phyloP scores from a whole-genome alignment of 92 coral and sea anemone genomes.

The Ricordea florida region DNA sequence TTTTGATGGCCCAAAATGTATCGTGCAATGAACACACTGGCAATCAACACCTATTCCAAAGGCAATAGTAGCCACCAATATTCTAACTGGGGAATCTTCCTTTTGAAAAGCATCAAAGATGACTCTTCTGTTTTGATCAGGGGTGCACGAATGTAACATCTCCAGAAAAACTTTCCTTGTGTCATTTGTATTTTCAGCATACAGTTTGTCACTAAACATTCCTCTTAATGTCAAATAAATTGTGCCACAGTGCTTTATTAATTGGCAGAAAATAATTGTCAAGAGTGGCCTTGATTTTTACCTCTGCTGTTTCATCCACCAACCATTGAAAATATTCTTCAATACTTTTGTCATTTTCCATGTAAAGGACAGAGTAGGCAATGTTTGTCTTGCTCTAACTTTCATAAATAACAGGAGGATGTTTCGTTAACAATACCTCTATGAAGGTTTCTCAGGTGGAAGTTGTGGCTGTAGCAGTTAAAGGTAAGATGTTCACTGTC shows the following conservation, averaged over 20 bases:
- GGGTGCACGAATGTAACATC: slow-evolving; percentile 65
- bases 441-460: slow-evolving; percentile 31
- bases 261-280: slow-evolving; percentile 66
- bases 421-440: slow-evolving; percentile 48
- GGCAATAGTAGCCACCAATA: slow-evolving; percentile 62
- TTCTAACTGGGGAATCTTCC: slow-evolving; percentile 10
- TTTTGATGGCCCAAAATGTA: slow-evolving; percentile 20
- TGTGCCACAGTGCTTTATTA: slow-evolving; percentile 53
- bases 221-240: slow-evolving; percentile 39
- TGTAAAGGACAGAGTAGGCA: slow-evolving; percentile 48
- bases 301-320: slow-evolving; percentile 37
- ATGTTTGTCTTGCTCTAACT: slow-evolving; percentile 43
- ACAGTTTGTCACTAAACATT: slow-evolving; percentile 19
- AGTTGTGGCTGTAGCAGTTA: slow-evolving; percentile 61
- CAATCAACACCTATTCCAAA: slow-evolving; percentile 68
- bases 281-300: slow-evolving; percentile 19
- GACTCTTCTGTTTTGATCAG: slow-evolving; percentile 30
- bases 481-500: slow-evolving; percentile 38
- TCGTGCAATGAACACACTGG: slow-evolving; percentile 30
- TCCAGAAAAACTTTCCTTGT: slow-evolving; percentile 17
- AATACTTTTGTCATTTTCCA: slow-evolving; percentile 29
- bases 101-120: slow-evolving; percentile 41
- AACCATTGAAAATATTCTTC: slow-evolving; percentile 61
- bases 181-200: neutral
- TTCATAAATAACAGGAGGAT: slow-evolving; percentile 39